Percentiles rank a stretch among this genome's conserved stretches.
These are phyloP conservation scores for Myotis davidii DNA, from an alignment of 2,113 vertebrate genomes.

Conservation along the genomic window DNA sequence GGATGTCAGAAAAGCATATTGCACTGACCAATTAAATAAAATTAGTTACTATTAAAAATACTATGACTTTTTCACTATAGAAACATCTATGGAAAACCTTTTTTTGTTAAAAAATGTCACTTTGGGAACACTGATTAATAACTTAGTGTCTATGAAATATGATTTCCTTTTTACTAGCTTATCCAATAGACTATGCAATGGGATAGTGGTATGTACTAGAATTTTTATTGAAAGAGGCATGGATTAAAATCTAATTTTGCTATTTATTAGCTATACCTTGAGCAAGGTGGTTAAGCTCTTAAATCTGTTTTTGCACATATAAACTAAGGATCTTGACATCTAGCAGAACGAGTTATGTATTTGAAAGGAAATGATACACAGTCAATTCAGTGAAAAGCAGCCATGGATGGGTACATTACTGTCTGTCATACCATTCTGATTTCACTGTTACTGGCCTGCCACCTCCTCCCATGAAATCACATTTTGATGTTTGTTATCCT, in stretches of 20 bases:
- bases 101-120: not conserved
- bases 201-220: not conserved
- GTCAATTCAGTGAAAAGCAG: not conserved
- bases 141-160: not conserved
- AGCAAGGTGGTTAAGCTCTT: not conserved
- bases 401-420: not conserved
- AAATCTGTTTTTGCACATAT: not conserved
- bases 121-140: not conserved
- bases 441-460: not conserved
- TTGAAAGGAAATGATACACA: not conserved
- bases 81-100: not conserved
- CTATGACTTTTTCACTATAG: not conserved
- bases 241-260: not conserved
- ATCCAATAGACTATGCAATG: not conserved
- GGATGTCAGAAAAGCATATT: not conserved
- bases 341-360: not conserved
- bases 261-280: not conserved
- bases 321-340: not conserved
- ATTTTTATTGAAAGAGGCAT: not conserved
- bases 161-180: not conserved
- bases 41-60: not conserved
- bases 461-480: not conserved
- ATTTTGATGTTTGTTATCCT: not conserved
- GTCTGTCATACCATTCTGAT: not conserved
- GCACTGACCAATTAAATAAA: slow-evolving; percentile 14